phyloP scores from a whole-genome alignment of 2,888 invertebrate species.

The Hypomecis punctinalis region DNA sequence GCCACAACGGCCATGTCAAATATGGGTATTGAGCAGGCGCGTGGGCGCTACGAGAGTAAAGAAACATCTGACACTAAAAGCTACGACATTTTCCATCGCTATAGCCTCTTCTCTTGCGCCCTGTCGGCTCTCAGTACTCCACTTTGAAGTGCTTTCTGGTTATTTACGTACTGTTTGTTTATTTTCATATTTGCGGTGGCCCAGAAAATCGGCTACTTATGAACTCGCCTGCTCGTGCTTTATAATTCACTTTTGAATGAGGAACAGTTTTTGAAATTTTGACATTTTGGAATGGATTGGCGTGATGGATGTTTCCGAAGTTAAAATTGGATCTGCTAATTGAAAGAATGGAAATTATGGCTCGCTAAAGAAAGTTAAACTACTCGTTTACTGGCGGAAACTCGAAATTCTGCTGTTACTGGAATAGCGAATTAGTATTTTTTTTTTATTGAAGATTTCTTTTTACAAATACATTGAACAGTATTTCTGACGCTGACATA shows the following conservation, averaged over 20 bases:
- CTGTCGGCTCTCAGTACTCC: conserved; percentile 57
- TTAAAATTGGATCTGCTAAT: background rate
- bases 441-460: too few relatives aligned
- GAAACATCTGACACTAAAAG: background rate
- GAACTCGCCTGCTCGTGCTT: conserved; percentile 55
- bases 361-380: background rate
- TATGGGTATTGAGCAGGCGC: too few relatives aligned
- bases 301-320: conserved; percentile 14
- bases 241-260: conserved; percentile 34
- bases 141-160: conserved; percentile 79
- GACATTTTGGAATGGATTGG: conserved; percentile 3
- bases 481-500: too few relatives aligned
- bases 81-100: conserved; percentile 39
- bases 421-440: too few relatives aligned
- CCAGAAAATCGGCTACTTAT: conserved; percentile 66
- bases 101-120: conserved; percentile 26
- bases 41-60: too few relatives aligned
- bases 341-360: background rate
- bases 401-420: too few relatives aligned
- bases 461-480: too few relatives aligned
- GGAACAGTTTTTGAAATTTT: conserved; percentile 23
- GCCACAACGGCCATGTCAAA: too few relatives aligned
- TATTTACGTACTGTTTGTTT: conserved; percentile 81
- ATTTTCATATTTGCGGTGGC: conserved; percentile 78
- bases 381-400: too few relatives aligned